Evolutionary conservation across 2,797 vertebrate genomes (phyloP).

Genomic region (Pipistrellus pipistrellus): DNA sequence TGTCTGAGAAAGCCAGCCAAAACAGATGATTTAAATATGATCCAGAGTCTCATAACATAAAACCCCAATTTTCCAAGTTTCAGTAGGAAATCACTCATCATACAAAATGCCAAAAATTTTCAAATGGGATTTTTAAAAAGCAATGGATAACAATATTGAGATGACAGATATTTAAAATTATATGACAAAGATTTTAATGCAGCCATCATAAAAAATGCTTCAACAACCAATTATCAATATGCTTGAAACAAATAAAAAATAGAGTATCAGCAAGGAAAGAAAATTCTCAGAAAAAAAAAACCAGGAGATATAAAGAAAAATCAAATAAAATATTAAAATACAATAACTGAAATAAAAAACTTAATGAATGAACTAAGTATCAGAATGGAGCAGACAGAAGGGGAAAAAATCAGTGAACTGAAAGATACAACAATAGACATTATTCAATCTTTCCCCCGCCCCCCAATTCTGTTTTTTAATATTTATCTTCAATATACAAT

Average conservation of each 20-base stretch:
- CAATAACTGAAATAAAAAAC: background rate
- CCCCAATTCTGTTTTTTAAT: too few species aligned
- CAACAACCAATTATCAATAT: background rate
- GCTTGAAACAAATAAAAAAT: slow-evolving; percentile 2
- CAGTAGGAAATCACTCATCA: background rate
- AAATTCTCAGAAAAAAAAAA: background rate
- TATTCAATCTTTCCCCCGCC: background rate
- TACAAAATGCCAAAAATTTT: background rate
- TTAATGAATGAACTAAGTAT: background rate
- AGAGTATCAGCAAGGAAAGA: background rate
- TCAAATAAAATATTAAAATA: background rate
- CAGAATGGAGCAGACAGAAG: background rate
- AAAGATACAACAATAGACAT: background rate
- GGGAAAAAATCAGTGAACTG: background rate
- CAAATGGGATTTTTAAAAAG: background rate
- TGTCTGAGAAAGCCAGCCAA: background rate
- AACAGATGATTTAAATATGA: background rate
- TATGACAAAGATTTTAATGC: slow-evolving; percentile 17
- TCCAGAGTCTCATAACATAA: background rate
- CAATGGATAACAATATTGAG: background rate
- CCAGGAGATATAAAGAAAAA: background rate
- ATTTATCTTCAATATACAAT: too few species aligned
- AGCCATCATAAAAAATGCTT: slow-evolving; percentile 25
- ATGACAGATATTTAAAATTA: slow-evolving; percentile 6
- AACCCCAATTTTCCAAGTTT: background rate